Evolutionary conservation across 2,113 vertebrate species (phyloP), one percentile per base, ranked within the genome.

Genomic region (Oryzias woworae): DNA sequence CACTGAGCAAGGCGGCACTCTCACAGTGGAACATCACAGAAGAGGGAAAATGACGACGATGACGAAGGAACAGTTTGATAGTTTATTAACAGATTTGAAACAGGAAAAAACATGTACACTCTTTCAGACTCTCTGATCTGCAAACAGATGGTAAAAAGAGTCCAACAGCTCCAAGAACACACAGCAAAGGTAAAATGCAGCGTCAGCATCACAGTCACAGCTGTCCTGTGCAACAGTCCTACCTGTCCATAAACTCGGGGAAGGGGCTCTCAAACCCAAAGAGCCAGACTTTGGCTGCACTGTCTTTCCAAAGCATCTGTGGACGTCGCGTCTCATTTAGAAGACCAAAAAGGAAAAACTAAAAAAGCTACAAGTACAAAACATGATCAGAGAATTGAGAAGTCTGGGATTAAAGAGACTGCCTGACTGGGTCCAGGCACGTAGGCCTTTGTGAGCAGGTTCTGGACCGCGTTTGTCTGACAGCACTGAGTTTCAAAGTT

Each of bases 51-150:
- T 72, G 89, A 91, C 78, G 81, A 92, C 53, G 83, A 91, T 85
- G 67, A 90, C 87, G 67, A 90, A 66, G 77, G 73, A 77, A 68
- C 83, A 88, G 84, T 86, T 92, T 90, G 85, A 92, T 75, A 75
- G 75, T 91, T 92, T 93, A 91, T 93, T 93, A 83, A 90, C 88
- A 90, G 88, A 88, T 91, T 92, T 87, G 76, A 89, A 92, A 92
- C 91, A 92, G 87, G 72, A 92, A 86, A 87, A 84, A 89, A 91
- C 89, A 89, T 53, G 36, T 89, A 91, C 89, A 93, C 85, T 85
- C 77, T 71, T 81, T 88, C 91, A 92, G 87, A 85, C 88, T 97
- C 95, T 96, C 95, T 97, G 94, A 95, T 95, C 96, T 96, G 96
- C 95, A 98, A 98, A 98, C 95, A 96, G 95, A 97, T 94, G 94